phyloP scores from a whole-genome alignment of 2,888 invertebrate species.

The Drosophila demipolita region DNA sequence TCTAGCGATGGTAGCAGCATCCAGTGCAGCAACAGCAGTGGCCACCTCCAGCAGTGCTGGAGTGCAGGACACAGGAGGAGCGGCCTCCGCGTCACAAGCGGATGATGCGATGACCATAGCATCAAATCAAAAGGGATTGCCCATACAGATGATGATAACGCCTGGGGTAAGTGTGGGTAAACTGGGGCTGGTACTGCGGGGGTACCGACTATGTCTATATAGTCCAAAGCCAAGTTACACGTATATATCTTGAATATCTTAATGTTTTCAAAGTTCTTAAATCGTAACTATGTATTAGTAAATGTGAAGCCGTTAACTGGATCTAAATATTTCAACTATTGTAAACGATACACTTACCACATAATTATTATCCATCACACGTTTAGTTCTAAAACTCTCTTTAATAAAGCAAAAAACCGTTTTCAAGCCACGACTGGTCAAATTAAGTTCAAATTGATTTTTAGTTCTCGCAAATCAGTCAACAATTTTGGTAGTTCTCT shows the following conservation, averaged over 20 bases:
- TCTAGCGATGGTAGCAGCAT: slow-evolving; percentile 68
- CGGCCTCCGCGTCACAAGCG: slow-evolving; percentile 40
- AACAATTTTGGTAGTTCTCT: slow-evolving; percentile 29
- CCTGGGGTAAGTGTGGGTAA: slow-evolving; percentile 84
- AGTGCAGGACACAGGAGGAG: slow-evolving; percentile 35
- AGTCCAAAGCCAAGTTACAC: slow-evolving; percentile 51
- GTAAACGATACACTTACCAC: slow-evolving; percentile 47
- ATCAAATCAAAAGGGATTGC: slow-evolving; percentile 70
- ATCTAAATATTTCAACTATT: slow-evolving; percentile 62
- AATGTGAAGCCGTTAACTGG: slow-evolving; percentile 79
- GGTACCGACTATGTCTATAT: slow-evolving; percentile 31
- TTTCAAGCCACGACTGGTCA: neutral
- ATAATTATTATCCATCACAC: slow-evolving; percentile 17
- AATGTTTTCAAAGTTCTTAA: slow-evolving; percentile 79
- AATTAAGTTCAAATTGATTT: slow-evolving; percentile 35
- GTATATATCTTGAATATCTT: slow-evolving; percentile 76
- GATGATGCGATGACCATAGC: slow-evolving; percentile 64
- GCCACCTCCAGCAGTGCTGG: slow-evolving; percentile 59
- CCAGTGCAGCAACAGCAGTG: slow-evolving; percentile 69
- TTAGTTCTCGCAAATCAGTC: slow-evolving; percentile 21
- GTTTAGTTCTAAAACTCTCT: slow-evolving; percentile 12
- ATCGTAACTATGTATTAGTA: slow-evolving; percentile 75
- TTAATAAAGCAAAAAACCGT: neutral
- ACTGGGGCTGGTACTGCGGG: slow-evolving; percentile 20
- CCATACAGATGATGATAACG: slow-evolving; percentile 85